Evolutionary conservation across 2,888 invertebrate species (phyloP).

Genomic region (Hypena proboscidalis): DNA sequence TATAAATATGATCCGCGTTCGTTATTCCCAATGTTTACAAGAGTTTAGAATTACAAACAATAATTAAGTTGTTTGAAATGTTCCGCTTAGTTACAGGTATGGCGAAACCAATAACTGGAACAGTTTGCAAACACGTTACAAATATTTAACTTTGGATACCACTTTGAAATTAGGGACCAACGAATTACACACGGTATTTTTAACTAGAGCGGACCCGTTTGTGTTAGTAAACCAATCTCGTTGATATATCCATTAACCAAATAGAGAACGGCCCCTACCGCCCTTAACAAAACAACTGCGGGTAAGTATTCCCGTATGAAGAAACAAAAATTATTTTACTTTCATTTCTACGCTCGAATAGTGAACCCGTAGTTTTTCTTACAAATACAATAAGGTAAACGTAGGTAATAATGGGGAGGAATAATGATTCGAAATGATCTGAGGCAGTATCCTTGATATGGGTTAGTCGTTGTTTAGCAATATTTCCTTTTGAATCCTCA

Average conservation of each 20-base stretch:
- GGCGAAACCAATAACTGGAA: conserved; percentile 34
- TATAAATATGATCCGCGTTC: too few species aligned
- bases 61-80: conserved; percentile 24
- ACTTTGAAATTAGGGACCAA: conserved; percentile 49
- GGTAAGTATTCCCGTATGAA: conserved; percentile 46
- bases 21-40: conserved; percentile 13
- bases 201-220: conserved; percentile 56
- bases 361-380: conserved; percentile 25
- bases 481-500: too few species aligned
- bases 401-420: too few species aligned
- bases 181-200: conserved; percentile 48
- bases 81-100: conserved; percentile 28
- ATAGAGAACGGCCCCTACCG: conserved; percentile 57
- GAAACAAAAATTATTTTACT: conserved; percentile 56
- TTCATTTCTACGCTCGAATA: conserved; percentile 47
- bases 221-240: conserved; percentile 67
- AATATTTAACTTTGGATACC: conserved; percentile 50
- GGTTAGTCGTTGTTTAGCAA: too few species aligned
- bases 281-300: conserved; percentile 59
- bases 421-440: conserved; percentile 16
- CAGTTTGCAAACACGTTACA: conserved; percentile 44
- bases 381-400: conserved; percentile 25
- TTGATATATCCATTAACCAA: conserved; percentile 73
- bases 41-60: conserved; percentile 17
- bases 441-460: too few species aligned